Conservation (phyloP, 2,888 invertebrate species). For the Imbricaverruca yamaguchii region DNA sequence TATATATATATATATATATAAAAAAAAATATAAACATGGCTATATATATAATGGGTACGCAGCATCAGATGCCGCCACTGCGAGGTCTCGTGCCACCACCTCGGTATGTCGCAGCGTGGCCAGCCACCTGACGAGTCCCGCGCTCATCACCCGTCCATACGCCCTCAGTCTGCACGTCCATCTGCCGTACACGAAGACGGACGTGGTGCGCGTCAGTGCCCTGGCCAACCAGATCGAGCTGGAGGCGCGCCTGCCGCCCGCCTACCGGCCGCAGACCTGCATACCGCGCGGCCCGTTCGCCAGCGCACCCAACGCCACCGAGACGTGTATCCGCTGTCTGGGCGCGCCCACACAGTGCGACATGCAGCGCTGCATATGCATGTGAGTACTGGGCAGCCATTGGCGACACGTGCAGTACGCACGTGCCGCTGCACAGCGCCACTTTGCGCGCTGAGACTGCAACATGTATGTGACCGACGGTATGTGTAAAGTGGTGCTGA, state of each 20-base stretch:
- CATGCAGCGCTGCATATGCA: slow-evolving; percentile 52
- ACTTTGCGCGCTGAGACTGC: too few relatives aligned
- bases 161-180: neutral
- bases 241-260: neutral
- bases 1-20: too few relatives aligned
- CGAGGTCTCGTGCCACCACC: too few relatives aligned
- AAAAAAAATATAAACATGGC: too few relatives aligned
- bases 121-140: too few relatives aligned
- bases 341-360: slow-evolving; percentile 69
- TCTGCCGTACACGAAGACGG: slow-evolving; percentile 7
- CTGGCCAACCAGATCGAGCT: neutral
- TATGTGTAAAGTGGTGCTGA: too few relatives aligned
- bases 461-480: too few relatives aligned
- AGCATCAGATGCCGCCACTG: too few relatives aligned
- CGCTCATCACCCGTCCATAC: neutral
- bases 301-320: slow-evolving; percentile 41
- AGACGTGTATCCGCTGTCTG: slow-evolving; percentile 80
- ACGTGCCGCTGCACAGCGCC: too few relatives aligned
- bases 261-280: slow-evolving; percentile 28
- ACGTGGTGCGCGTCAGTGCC: neutral
- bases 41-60: too few relatives aligned
- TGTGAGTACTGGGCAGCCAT: slow-evolving; percentile 27
- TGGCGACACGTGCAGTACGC: too few relatives aligned
- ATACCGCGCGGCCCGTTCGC: slow-evolving; percentile 24
- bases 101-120: too few relatives aligned